phyloP scores from a whole-genome alignment of 2,888 invertebrate genomes.

The Tortrix viridana region DNA sequence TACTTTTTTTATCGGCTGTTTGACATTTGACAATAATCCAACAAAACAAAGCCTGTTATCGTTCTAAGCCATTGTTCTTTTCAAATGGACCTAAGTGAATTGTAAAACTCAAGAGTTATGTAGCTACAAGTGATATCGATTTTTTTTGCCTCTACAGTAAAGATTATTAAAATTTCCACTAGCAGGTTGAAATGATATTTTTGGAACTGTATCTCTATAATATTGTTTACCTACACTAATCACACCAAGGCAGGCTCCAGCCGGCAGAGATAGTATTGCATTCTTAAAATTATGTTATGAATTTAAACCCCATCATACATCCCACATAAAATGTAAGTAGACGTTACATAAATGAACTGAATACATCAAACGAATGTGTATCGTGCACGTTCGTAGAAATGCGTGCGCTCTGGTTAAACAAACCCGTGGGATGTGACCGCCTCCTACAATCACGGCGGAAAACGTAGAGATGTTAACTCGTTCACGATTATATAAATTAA shows the following conservation, averaged over 20 bases:
- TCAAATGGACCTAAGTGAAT: too few species aligned
- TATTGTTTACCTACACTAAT: background rate
- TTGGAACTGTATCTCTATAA: too few species aligned
- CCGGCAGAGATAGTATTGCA: background rate
- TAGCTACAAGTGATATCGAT: too few species aligned
- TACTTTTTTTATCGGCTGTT: too few species aligned
- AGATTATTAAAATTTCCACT: too few species aligned
- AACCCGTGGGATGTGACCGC: slow-evolving; percentile 49
- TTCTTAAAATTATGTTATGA: slow-evolving; percentile 12
- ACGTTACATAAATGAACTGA: slow-evolving; percentile 14
- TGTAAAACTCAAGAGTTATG: too few species aligned
- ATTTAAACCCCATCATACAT: slow-evolving; percentile 18
- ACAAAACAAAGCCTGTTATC: too few species aligned
- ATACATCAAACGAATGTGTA: slow-evolving; percentile 30
- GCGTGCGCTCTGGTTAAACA: slow-evolving; percentile 53
- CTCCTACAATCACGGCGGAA: slow-evolving; percentile 52
- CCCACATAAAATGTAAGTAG: slow-evolving; percentile 6
- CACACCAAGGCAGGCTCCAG: background rate
- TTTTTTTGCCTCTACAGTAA: too few species aligned
- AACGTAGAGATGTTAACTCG: slow-evolving; percentile 51
- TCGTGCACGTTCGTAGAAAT: slow-evolving; percentile 51
- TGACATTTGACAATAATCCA: too few species aligned
- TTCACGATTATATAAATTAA: slow-evolving; percentile 49
- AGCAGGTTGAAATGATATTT: too few species aligned
- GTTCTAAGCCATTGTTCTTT: too few species aligned